Base-by-base conservation (phyloP, 1,140 invertebrate species). In the Leptestheria dahalacensis region DNA sequence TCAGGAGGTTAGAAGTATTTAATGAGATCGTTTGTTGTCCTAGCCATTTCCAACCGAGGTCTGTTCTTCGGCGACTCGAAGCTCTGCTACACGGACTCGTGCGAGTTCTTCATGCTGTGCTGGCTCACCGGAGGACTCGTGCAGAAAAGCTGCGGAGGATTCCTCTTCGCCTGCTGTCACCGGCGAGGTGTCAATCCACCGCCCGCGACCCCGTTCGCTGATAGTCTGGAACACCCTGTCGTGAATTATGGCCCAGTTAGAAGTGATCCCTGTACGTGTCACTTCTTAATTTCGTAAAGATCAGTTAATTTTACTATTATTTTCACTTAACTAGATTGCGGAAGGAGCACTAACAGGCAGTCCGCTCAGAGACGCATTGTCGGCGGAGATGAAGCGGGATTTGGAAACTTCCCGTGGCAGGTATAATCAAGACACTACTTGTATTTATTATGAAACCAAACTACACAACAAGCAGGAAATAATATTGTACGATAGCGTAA, bases 381-480 rank as follows among this genome's bases (percentile, higher is more conserved):
- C 48, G 91, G 91, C 4, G 91, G 91, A 1, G 87, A 91, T 66
- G 90, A 93, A 69, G 88, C 90, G 0, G 89, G 88, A 33, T 94
- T 94, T 71, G 91, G 90, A 48, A 88, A 86, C 58, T 95, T 94
- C 71, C 91, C 91, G 26, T 95, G 91, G 91, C 90, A 93, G 79
- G 82, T 82, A 70, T 70, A 65, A 52, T 15, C 11, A 12, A 52
- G 20, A 23, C 21, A 1, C 47, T 20, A n/a, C 47, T 48, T 48
- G n/a, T 2, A 48, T 48, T n/a, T n/a, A n/a, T 20, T 48, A 48
- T 2, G n/a, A 2, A 20, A 48, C n/a, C 20, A n/a, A n/a, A n/a
- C n/a, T n/a, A n/a, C n/a, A n/a, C n/a, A n/a, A n/a, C n/a, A n/a
- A n/a, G n/a, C n/a, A n/a, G n/a, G n/a, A n/a, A n/a, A n/a, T n/a